These are phyloP conservation scores for Stegodyphus dumicola DNA, from an alignment of 1,140 invertebrate species.

Conservation along the genomic window DNA sequence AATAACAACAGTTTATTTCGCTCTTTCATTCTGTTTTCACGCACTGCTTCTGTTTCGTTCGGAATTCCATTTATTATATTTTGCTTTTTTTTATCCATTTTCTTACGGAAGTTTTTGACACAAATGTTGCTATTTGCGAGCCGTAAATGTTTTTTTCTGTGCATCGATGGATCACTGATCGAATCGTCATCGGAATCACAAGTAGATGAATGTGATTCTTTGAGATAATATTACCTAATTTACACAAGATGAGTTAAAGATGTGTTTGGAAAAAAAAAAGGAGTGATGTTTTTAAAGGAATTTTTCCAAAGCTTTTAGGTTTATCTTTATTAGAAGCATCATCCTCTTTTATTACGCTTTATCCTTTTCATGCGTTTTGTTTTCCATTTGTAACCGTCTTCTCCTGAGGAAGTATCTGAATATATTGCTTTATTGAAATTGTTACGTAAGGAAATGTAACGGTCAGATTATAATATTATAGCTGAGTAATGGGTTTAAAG, in stretches of 20 bases:
- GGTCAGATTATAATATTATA: no score
- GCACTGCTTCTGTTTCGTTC: slow-evolving; percentile 2
- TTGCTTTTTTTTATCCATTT: not conserved
- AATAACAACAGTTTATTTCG: slow-evolving; percentile 34
- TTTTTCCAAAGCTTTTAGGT: no score
- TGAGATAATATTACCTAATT: not conserved
- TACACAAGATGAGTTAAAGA: not conserved
- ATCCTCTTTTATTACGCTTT: no score
- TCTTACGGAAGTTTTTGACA: not conserved
- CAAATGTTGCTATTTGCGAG: not conserved
- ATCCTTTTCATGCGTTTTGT: no score
- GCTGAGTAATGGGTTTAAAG: no score
- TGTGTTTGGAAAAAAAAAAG: not conserved
- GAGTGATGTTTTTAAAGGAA: no score
- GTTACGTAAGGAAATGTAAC: no score
- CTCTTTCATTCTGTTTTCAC: not conserved
- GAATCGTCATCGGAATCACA: not conserved
- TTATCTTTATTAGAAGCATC: no score
- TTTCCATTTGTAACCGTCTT: no score
- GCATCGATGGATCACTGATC: not conserved
- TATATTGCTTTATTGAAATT: no score
- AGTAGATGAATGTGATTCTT: not conserved
- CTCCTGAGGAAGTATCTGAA: no score
- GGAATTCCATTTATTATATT: slow-evolving; percentile 30
- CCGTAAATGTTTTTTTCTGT: not conserved